These are phyloP conservation scores for Trichopoda pennipes DNA, from an alignment of 2,888 invertebrate species.

Conservation along the genomic window DNA sequence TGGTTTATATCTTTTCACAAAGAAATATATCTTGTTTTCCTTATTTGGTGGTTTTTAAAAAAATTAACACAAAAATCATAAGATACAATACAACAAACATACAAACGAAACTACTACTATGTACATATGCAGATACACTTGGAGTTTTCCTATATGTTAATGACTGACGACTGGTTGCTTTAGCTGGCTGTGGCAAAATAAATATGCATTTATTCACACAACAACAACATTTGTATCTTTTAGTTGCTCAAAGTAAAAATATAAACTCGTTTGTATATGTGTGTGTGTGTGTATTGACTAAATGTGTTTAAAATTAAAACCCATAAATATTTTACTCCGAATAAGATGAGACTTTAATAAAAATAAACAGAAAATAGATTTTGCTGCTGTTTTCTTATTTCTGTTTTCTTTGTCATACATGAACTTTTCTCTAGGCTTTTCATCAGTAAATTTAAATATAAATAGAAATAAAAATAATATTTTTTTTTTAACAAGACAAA, in stretches of 20 bases:
- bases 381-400: slow-evolving; percentile 31
- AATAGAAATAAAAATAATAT: slow-evolving; percentile 5
- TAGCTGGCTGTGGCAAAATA: slow-evolving; percentile 27
- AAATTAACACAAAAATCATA: slow-evolving; percentile 23
- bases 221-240: background rate
- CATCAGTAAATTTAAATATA: background rate
- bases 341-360: slow-evolving; percentile 10
- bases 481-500: no score
- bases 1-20: slow-evolving; percentile 53
- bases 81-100: slow-evolving; percentile 3
- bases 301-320: slow-evolving; percentile 4
- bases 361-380: slow-evolving; percentile 8
- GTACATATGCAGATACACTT: slow-evolving; percentile 12
- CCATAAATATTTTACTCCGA: slow-evolving; percentile 25
- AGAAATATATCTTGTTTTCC: slow-evolving; percentile 31
- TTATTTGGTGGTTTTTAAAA: slow-evolving; percentile 17
- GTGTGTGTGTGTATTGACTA: background rate
- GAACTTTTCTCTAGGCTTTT: slow-evolving; percentile 7
- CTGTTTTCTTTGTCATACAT: background rate
- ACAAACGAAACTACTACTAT: background rate
- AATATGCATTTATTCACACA: slow-evolving; percentile 20
- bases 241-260: background rate
- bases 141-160: slow-evolving; percentile 39
- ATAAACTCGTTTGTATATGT: background rate
- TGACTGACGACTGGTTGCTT: slow-evolving; percentile 1